Evolutionary conservation across 2,797 vertebrate genomes (phyloP).

Genomic region (Sebastiscus albofasciatus): DNA sequence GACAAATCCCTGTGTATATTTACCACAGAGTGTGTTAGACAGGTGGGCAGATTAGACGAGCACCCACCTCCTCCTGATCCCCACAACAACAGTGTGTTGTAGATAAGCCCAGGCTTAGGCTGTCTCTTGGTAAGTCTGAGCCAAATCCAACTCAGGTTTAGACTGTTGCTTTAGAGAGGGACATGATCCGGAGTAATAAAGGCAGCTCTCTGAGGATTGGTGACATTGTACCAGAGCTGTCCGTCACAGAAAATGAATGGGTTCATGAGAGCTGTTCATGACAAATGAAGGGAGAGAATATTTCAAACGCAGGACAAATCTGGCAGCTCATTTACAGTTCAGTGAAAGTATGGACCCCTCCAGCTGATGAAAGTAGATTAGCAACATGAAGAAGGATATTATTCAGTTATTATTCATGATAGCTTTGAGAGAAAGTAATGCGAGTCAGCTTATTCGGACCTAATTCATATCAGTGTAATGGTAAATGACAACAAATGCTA

Average conservation of each 20-base stretch:
- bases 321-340: neutral
- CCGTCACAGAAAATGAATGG: conserved; percentile 16
- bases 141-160: conserved; percentile 64
- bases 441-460: neutral
- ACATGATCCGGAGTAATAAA: conserved; percentile 47
- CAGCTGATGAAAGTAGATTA: neutral
- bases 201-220: conserved; percentile 32
- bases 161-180: conserved; percentile 32
- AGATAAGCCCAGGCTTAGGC: conserved; percentile 67
- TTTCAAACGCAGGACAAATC: neutral
- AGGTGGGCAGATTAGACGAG: conserved; percentile 70
- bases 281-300: neutral
- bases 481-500: neutral
- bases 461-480: neutral
- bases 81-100: conserved; percentile 46
- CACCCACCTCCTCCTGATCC: conserved; percentile 47
- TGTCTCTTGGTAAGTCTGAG: conserved; percentile 55
- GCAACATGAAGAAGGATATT: neutral
- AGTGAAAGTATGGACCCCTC: neutral
- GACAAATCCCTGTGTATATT: conserved; percentile 61
- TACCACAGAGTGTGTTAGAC: conserved; percentile 52
- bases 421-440: too few relatives aligned
- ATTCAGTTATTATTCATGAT: neutral
- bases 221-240: conserved; percentile 14
- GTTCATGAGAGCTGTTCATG: neutral